Percentiles rank a stretch among this genome's conserved stretches.
Evolutionary conservation across 2,797 vertebrate genomes (phyloP).

Genomic region (Erpetoichthys calabaricus): DNA sequence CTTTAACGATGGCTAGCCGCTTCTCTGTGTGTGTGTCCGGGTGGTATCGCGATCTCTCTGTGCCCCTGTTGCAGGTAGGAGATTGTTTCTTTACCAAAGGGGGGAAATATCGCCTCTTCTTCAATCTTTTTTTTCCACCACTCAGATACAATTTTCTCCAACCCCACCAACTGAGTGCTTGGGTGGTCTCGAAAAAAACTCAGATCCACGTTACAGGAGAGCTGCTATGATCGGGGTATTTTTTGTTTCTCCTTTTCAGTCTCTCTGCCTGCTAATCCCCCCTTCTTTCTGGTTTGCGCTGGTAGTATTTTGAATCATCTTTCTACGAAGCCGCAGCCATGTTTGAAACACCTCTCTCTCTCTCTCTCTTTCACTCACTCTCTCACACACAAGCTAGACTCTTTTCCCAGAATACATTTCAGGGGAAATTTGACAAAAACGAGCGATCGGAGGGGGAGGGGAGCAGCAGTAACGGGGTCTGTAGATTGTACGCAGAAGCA

Average conservation of each 20-base stretch:
- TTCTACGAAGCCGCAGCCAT: conserved; percentile 66
- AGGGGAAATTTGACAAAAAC: conserved; percentile 16
- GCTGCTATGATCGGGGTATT: no score
- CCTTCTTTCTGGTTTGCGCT: neutral
- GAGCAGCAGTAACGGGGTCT: no score
- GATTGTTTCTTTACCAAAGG: conserved; percentile 42
- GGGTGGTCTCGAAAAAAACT: no score
- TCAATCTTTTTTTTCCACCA: conserved; percentile 34
- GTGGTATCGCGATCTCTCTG: no score
- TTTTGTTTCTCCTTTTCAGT: no score
- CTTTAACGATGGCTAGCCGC: no score
- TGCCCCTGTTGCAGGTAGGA: no score
- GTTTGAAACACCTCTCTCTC: conserved; percentile 61
- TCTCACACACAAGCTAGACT: conserved; percentile 12
- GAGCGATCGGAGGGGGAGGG: conserved; percentile 9
- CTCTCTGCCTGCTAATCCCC: conserved; percentile 41
- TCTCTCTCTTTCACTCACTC: conserved; percentile 18
- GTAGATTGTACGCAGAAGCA: no score
- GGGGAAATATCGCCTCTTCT: conserved; percentile 36
- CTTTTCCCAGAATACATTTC: conserved; percentile 21
- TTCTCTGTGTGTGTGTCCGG: no score
- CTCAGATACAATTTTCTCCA: conserved; percentile 32
- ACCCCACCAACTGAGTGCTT: conserved; percentile 27
- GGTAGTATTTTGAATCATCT: conserved; percentile 50
- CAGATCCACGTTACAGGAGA: no score